Base-by-base conservation (phyloP, 2,797 vertebrate species). In the Remorina albescens region DNA sequence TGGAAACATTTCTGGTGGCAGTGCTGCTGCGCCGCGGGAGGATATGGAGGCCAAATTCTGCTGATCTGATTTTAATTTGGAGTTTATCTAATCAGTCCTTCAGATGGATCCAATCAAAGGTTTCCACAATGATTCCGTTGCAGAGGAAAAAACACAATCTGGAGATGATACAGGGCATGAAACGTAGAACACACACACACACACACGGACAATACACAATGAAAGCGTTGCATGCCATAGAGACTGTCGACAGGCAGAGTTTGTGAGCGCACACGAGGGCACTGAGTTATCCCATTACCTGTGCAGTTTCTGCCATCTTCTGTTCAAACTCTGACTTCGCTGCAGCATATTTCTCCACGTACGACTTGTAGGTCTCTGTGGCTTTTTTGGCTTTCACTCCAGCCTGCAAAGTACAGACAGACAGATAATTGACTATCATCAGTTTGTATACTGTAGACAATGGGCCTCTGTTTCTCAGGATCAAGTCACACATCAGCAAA, bases 311-410 rank as follows among this genome's bases (percentile, higher is more conserved):
- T 74, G 95, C 94, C 98, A 99, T 99, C 93, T 96, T 98, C 88
- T 97, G 96, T 83, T 99, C 97, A 94, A 99, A 99, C 89, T 98
- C 98, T 2, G 95, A 93, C 95, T 99, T 99, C 32, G 96, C 95
- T 16, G 92, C 76, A 83, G 97, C 97, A 15, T 99, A 99, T 87
- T 99, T 99, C 91, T 99, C 97, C 87, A 99, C 96, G 26, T 95
- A 98, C 0, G 95, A 91, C 90, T 95, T 98, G 90, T 99, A 99
- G 57, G 95, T 90, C 90, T 99, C 98, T 74, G 97, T 99, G 87
- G 98, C 98, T 93, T 99, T 99, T 92, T 97, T 99, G 86, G 96
- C 94, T 93, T 99, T 99, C 85, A 97, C 93, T 84, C 96, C 94
- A 85, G 96, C 96, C 98, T 99, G 87, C 23, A 89, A 78, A 85